Percentiles rank a stretch among this genome's conserved stretches.
phyloP scores from a whole-genome alignment of 2,888 invertebrate genomes.

The Ormyrus thymus region DNA sequence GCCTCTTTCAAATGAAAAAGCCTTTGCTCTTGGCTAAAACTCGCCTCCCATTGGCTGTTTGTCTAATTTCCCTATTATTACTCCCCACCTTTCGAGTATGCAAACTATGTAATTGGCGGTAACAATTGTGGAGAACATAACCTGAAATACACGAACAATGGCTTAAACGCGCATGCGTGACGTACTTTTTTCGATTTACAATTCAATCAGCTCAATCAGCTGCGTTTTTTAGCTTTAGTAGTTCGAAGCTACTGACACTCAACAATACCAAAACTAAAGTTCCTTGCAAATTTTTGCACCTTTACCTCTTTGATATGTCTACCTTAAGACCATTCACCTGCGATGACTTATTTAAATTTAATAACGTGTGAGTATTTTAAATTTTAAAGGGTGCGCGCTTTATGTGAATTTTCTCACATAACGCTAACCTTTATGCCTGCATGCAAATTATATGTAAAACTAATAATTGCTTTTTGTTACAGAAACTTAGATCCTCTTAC shows the following conservation, averaged over 20 bases:
- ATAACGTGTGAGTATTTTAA: slow-evolving; percentile 87
- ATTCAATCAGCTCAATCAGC: slow-evolving; percentile 8
- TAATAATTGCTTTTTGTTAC: slow-evolving; percentile 69
- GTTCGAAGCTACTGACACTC: slow-evolving; percentile 40
- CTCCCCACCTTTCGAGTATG: neutral
- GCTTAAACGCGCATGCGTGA: slow-evolving; percentile 30
- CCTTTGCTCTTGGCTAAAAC: too few species aligned
- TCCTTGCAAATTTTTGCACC: slow-evolving; percentile 53
- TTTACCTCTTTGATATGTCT: slow-evolving; percentile 81
- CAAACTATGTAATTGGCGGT: slow-evolving; percentile 30
- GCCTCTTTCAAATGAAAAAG: neutral
- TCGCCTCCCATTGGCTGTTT: too few species aligned
- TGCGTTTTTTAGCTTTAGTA: neutral
- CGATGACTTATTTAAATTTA: slow-evolving; percentile 95
- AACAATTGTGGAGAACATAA: slow-evolving; percentile 17
- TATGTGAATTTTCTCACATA: slow-evolving; percentile 6
- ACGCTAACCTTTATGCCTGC: slow-evolving; percentile 12
- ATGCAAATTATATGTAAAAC: slow-evolving; percentile 24
- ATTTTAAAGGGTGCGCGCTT: neutral
- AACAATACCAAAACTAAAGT: slow-evolving; percentile 58
- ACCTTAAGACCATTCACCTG: slow-evolving; percentile 94
- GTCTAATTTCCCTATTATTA: too few species aligned
- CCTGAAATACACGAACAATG: neutral
- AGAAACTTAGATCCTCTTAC: slow-evolving; percentile 98
- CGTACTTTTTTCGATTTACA: slow-evolving; percentile 1